Evolutionary conservation across 2,797 vertebrate species (phyloP).

Genomic region (Xiphorhynchus erythropygius): DNA sequence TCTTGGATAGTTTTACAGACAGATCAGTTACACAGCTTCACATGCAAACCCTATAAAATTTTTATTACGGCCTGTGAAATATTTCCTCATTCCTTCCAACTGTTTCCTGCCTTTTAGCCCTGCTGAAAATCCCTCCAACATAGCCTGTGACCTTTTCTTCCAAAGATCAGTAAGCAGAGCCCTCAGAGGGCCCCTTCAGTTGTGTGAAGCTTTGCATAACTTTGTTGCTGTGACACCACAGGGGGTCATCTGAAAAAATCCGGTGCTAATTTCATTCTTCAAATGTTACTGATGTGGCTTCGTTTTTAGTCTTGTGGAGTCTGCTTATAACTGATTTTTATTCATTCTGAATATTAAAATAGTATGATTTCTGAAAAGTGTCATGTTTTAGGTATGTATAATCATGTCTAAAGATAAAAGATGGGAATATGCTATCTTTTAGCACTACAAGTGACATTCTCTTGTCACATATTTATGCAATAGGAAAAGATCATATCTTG

Average conservation of each 20-base stretch:
- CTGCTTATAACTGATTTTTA: background rate
- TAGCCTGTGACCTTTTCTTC: constrained; percentile 73
- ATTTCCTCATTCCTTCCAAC: constrained; percentile 34
- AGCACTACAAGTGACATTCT: background rate
- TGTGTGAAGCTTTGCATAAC: constrained; percentile 40
- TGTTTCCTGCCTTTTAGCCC: constrained; percentile 43
- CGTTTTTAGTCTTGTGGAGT: background rate
- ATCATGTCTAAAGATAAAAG: background rate
- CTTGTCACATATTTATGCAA: background rate
- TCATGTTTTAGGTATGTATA: background rate
- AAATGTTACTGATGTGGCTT: background rate
- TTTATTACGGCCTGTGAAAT: constrained; percentile 41
- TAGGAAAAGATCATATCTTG: background rate
- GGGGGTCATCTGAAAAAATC: constrained; percentile 29
- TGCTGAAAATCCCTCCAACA: constrained; percentile 63
- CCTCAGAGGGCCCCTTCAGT: constrained; percentile 47
- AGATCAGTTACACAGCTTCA: constrained; percentile 13
- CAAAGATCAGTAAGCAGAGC: constrained; percentile 38
- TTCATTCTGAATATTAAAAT: background rate
- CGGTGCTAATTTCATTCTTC: constrained; percentile 34
- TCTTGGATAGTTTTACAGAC: background rate
- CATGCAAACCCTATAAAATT: constrained; percentile 21
- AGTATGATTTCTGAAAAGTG: background rate
- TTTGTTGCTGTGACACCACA: constrained; percentile 29
- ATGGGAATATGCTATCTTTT: background rate